Evolutionary conservation across 2,888 invertebrate genomes (phyloP), one percentile per base, ranked within the genome.

Genomic region (Drosophila koepferae): DNA sequence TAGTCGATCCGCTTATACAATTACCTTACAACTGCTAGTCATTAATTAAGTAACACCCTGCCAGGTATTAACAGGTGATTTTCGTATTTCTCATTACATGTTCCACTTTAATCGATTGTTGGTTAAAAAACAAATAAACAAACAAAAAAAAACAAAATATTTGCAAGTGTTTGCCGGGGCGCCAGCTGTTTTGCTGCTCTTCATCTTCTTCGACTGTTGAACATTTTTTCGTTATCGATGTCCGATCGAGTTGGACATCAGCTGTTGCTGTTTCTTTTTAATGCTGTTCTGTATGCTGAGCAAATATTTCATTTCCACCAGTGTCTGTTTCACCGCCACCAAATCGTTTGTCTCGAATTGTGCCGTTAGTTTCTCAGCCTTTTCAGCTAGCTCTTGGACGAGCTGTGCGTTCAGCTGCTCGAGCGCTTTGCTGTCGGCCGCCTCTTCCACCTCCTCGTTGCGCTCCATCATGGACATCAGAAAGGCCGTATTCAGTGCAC

Each of bases 391-490:
- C 23, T 94, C 92, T 58, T 89, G 79, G 77, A 94, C 94, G 88
- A 96, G 96, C 87, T 95, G 94, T 60, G 93, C 88, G 66, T 95
- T 94, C 3, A 97, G 91, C 60, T 93, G 87, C 78, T 94, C 93
- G 18, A 96, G 93, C 91, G 95, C 94, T 59, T 95, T 93, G 5
- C 94, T 93, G 14, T 94, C 93, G 4, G 48, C 61, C 0, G 96
- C 96, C 68, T 95, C 95, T 83, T 96, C 96, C 2, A 98, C 95
- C 92, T 96, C 95, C 94, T 98, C 98, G 93, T 98, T 98, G 64
- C 96, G 94, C 90, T 97, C 97, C 97, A 99, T 97, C 76, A 98
- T 96, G 92, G 96, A 94, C 94, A 96, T 95, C 0, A 98, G 94
- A 91, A 98, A 97, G 76, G 94, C 94, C 60, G 95, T 94, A 84